Percentiles rank a stretch among this genome's conserved stretches.
phyloP scores from a whole-genome alignment of 1,140 invertebrate genomes.

The Pogonus chalceus region DNA sequence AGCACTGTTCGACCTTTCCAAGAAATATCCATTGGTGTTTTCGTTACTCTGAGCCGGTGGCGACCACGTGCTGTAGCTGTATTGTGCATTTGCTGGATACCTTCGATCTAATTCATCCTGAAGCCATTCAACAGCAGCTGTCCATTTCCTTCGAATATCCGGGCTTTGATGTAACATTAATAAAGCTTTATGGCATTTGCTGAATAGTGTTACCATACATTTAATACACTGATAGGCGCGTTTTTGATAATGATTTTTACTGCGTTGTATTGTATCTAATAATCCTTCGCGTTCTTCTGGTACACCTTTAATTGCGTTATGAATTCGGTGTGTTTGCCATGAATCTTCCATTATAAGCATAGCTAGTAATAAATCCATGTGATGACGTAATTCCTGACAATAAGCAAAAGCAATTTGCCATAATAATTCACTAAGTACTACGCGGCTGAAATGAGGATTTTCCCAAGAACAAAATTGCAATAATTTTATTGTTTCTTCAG shows the following conservation, averaged over 20 bases:
- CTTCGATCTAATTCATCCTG: slow-evolving; percentile 79
- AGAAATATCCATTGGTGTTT: slow-evolving; percentile 87
- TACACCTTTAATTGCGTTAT: slow-evolving; percentile 69
- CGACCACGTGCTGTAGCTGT: slow-evolving; percentile 88
- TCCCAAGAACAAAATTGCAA: slow-evolving; percentile 93
- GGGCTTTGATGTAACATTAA: slow-evolving; percentile 63
- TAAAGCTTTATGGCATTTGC: slow-evolving; percentile 65
- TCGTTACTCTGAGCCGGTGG: slow-evolving; percentile 89
- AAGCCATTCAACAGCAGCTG: slow-evolving; percentile 82
- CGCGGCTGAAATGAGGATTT: slow-evolving; percentile 84
- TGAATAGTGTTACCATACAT: slow-evolving; percentile 83
- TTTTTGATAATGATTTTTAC: slow-evolving; percentile 93
- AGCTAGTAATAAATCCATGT: slow-evolving; percentile 79
- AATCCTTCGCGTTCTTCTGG: slow-evolving; percentile 87
- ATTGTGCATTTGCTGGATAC: slow-evolving; percentile 41
- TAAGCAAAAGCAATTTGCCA: slow-evolving; percentile 94
- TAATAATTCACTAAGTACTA: slow-evolving; percentile 78
- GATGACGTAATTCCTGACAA: slow-evolving; percentile 86
- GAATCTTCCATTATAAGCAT: slow-evolving; percentile 88
- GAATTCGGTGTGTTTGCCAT: slow-evolving; percentile 88
- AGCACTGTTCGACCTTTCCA: slow-evolving; percentile 89
- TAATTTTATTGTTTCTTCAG: slow-evolving; percentile 82
- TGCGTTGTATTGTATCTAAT: slow-evolving; percentile 84
- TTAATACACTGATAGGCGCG: slow-evolving; percentile 95
- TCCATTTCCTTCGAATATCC: slow-evolving; percentile 79